phyloP scores from a whole-genome alignment of 2,888 invertebrate species.

The Sarcophaga carnaria region DNA sequence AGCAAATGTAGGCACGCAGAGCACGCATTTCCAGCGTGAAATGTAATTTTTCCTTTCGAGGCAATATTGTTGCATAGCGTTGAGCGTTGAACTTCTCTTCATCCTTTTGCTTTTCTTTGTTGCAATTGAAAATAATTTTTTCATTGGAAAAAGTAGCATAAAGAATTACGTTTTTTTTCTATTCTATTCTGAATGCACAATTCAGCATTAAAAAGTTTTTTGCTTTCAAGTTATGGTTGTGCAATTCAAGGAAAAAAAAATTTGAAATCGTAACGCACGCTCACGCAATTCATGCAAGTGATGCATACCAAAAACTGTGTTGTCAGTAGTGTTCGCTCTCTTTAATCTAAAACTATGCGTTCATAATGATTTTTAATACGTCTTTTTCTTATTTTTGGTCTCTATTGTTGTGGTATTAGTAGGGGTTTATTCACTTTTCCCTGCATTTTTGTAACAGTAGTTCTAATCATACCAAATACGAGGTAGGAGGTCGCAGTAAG shows the following conservation, averaged over 20 bases:
- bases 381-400: background rate
- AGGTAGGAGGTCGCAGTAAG: no score
- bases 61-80: slow-evolving; percentile 61
- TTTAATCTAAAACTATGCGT: slow-evolving; percentile 44
- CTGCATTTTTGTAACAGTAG: no score
- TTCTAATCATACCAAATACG: no score
- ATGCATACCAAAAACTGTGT: slow-evolving; percentile 23
- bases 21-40: slow-evolving; percentile 81
- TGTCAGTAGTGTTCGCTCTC: background rate
- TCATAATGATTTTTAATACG: background rate
- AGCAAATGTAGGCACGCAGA: slow-evolving; percentile 75
- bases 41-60: slow-evolving; percentile 79
- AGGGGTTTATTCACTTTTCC: no score
- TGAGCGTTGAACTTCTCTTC: slow-evolving; percentile 23
- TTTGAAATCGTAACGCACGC: slow-evolving; percentile 78
- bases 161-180: slow-evolving; percentile 45
- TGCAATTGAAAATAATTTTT: slow-evolving; percentile 44
- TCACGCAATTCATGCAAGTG: slow-evolving; percentile 80
- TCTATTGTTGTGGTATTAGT: no score
- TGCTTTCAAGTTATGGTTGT: slow-evolving; percentile 3
- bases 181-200: background rate
- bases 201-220: background rate
- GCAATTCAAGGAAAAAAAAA: slow-evolving; percentile 31
- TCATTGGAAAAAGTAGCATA: slow-evolving; percentile 44
- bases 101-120: slow-evolving; percentile 10